Evolutionary conservation across 1,140 invertebrate species (phyloP).

Genomic region (Drosophila punjabiensis): DNA sequence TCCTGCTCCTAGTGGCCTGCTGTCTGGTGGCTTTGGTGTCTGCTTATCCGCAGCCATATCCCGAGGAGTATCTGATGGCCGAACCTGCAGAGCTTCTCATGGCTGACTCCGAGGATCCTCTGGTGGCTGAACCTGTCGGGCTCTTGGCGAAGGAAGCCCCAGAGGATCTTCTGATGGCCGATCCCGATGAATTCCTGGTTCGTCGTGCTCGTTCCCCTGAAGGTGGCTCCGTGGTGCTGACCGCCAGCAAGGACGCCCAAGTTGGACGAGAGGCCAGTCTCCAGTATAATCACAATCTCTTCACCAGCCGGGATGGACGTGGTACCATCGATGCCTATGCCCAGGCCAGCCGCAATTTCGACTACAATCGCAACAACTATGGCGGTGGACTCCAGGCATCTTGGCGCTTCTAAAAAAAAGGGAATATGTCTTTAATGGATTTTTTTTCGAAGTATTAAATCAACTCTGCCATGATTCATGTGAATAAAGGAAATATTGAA

Average conservation of each 20-base stretch:
- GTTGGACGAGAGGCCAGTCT: slow-evolving; percentile 53
- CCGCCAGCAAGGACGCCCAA: slow-evolving; percentile 48
- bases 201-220: slow-evolving; percentile 52
- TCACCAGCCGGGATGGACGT: slow-evolving; percentile 64
- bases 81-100: background rate
- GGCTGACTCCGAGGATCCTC: background rate
- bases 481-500: slow-evolving; percentile 14
- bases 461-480: slow-evolving; percentile 9
- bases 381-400: slow-evolving; percentile 56
- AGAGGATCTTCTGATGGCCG: background rate
- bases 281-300: slow-evolving; percentile 75
- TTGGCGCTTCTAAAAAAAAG: slow-evolving; percentile 55
- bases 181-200: background rate
- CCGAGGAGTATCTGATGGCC: background rate
- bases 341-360: slow-evolving; percentile 68
- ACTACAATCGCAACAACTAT: slow-evolving; percentile 64
- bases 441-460: slow-evolving; percentile 10
- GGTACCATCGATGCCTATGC: slow-evolving; percentile 73
- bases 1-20: slow-evolving; percentile 32
- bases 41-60: slow-evolving; percentile 20
- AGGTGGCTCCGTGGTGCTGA: slow-evolving; percentile 51
- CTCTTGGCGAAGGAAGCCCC: background rate
- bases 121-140: background rate
- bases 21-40: slow-evolving; percentile 32
- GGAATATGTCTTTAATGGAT: background rate